These are phyloP conservation scores for Lophius piscatorius DNA, from an alignment of 2,113 vertebrate genomes.

Conservation along the genomic window DNA sequence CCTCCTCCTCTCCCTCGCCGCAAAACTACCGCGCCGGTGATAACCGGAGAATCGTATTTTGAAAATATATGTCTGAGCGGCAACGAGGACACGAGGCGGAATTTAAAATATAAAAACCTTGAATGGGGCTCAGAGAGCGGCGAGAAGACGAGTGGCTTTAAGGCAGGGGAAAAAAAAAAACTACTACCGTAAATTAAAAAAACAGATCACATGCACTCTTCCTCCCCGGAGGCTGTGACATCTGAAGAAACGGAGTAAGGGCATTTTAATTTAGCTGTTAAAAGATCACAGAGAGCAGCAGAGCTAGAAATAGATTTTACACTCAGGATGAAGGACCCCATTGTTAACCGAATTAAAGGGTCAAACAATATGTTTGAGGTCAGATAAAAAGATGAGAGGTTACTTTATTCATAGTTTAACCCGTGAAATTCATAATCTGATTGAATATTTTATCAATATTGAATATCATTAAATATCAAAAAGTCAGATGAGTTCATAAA, in stretches of 20 bases:
- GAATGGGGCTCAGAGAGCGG: slow-evolving; percentile 22
- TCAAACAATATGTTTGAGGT: too few species aligned
- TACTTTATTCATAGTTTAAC: too few species aligned
- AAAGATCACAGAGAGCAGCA: neutral
- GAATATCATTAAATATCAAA: too few species aligned
- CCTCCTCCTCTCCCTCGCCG: too few species aligned
- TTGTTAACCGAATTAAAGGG: too few species aligned
- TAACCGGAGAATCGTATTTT: slow-evolving; percentile 58
- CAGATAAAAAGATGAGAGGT: too few species aligned
- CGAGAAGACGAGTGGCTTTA: slow-evolving; percentile 25
- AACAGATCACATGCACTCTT: slow-evolving; percentile 4
- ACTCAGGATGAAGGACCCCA: too few species aligned
- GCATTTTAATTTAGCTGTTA: neutral
- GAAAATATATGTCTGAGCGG: slow-evolving; percentile 59
- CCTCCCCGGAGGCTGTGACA: slow-evolving; percentile 13
- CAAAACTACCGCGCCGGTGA: slow-evolving; percentile 49
- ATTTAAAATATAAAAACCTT: slow-evolving; percentile 4
- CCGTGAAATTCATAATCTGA: too few species aligned
- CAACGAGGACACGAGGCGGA: slow-evolving; percentile 48
- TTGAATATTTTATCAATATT: too few species aligned
- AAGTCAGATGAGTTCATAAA: too few species aligned
- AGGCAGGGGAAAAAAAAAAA: slow-evolving; percentile 11
- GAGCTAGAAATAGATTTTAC: too few species aligned
- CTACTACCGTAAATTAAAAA: slow-evolving; percentile 39
- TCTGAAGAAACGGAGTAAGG: slow-evolving; percentile 22